Base-by-base conservation (phyloP, 2,888 invertebrate species). In the Cataglyphis rosenhaueri region DNA sequence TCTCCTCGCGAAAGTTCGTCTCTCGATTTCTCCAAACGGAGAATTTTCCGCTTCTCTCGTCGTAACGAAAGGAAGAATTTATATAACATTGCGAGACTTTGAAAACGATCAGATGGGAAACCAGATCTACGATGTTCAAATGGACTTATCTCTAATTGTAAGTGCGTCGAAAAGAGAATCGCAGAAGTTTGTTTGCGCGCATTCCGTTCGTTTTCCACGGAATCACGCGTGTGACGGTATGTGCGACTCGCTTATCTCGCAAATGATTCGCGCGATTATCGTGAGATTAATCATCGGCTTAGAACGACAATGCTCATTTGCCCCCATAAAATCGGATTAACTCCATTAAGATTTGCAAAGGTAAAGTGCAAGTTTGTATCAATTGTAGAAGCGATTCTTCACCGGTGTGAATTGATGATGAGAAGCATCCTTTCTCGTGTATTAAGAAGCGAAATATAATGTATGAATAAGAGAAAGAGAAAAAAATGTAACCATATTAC, bases 1-100 rank as follows among this genome's bases (percentile, higher is more conserved):
- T 55, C 48, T 64, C 59, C 35, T n/a, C 59, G 76, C 83, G 81
- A 82, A 84, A 90, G 88, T 88, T 87, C 74, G 74, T 32, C n/a
- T 76, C 25, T 55, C 15, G 25, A 32, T 25, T 21, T 57, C 38
- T 18, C 41, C 12, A 29, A 29, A 12, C 21, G 8, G 18, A 32
- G 35, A 1, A 18, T 44, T 25, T 25, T 29, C 10, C 18, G 21
- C 25, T 70, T 76, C 35, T 52, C 55, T 38, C 55, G n/a, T 1
- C 38, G 12, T 21, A 25, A 18, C 32, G 15, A 12, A n/a, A 35
- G 41, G 12, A 44, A 9, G 18, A 4, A 41, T 25, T 29, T 3
- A n/a, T 32, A 0, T 15, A 44, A 15, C 41, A 44, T 18, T 18
- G 6, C 29, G 21, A 8, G 25, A 15, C 18, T 21, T n/a, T 3